Conservation (phyloP, 2,888 invertebrate genomes). For the Bedellia somnulentella region DNA sequence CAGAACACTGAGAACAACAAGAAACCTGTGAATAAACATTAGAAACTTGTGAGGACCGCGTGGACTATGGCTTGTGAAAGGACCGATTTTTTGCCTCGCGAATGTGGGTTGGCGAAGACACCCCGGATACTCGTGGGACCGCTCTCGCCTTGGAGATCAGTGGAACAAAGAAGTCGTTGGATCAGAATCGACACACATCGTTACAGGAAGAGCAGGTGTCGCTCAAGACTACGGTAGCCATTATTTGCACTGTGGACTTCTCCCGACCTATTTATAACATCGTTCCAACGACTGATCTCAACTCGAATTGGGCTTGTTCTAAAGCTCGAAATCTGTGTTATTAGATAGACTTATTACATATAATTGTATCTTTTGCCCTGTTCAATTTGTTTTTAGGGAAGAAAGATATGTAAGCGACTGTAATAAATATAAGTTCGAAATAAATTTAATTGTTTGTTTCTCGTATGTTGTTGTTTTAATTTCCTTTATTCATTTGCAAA, state of each 20-base stretch:
- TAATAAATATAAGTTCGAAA: slow-evolving; percentile 40
- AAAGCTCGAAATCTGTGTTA: slow-evolving; percentile 52
- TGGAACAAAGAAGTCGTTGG: too few relatives aligned
- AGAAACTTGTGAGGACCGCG: slow-evolving; percentile 13
- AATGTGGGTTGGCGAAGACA: slow-evolving; percentile 45
- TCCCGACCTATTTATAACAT: too few relatives aligned
- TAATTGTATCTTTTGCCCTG: slow-evolving; percentile 26
- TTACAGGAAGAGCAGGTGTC: slow-evolving; percentile 14
- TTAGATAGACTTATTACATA: slow-evolving; percentile 26
- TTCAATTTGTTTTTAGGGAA: slow-evolving; percentile 10
- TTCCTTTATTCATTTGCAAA: slow-evolving; percentile 6
- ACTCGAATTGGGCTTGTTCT: slow-evolving; percentile 43
- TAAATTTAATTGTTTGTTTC: slow-evolving; percentile 27
- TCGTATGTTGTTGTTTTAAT: slow-evolving; percentile 19
- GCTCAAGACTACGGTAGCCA: slow-evolving; percentile 10
- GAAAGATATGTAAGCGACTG: slow-evolving; percentile 31
- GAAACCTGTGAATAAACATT: slow-evolving; percentile 50
- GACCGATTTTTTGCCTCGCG: slow-evolving; percentile 39
- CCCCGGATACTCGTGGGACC: too few relatives aligned
- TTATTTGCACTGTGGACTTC: too few relatives aligned
- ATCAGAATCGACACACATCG: too few relatives aligned
- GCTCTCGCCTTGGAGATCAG: slow-evolving; percentile 37
- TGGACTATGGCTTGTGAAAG: slow-evolving; percentile 39
- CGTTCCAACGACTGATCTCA: slow-evolving; percentile 52
- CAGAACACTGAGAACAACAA: slow-evolving; percentile 83